Evolutionary conservation across 2,888 invertebrate genomes (phyloP), one percentile per base, ranked within the genome.

Genomic region (Scaptomyza cyrtandrae): DNA sequence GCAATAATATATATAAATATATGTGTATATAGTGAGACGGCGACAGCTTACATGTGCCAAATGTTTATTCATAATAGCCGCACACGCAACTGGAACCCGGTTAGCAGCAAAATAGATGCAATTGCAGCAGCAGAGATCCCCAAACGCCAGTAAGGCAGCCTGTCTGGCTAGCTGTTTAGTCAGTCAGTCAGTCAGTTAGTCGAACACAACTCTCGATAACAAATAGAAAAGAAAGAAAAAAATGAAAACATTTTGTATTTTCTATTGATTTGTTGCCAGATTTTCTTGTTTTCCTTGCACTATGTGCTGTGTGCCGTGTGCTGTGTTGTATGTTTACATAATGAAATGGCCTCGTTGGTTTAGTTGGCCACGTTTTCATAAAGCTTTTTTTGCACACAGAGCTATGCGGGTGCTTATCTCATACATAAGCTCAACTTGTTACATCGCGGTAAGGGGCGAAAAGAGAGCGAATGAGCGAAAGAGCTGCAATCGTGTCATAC

Each of bases 191-290:
- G 63, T 74, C 43, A 74, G 83, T 76, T 44, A 73, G 68, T 68
- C 56, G 73, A 39, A 19, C 50, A 56, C 50, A 56, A 56, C 39
- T 48, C 58, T 57, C 73, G 67, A 64, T 70, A 86, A 66, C 53
- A 69, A 76, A 66, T 71, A 75, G 59, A 66, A 78, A 78, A 54
- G 3, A 76, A 66, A 71, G 63, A 56, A 75, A 56, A 75, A 83
- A 70, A 74, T 79, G 60, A 60, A 81, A 78, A 73, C 58, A 66
- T 52, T 59, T 74, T 60, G 35, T 61, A 39, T 81, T 83, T 85
- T 78, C 84, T 83, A 84, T 88, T 86, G 84, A 84, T 84, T 84
- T 86, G 88, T 86, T 37, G 86, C 87, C 81, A 88, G 78, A 86
- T 88, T 83, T 83, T 83, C 80, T 83, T 82, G 83, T 87, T 83